Conservation (phyloP, 2,888 invertebrate species). For the Dermolepida albohirtum region DNA sequence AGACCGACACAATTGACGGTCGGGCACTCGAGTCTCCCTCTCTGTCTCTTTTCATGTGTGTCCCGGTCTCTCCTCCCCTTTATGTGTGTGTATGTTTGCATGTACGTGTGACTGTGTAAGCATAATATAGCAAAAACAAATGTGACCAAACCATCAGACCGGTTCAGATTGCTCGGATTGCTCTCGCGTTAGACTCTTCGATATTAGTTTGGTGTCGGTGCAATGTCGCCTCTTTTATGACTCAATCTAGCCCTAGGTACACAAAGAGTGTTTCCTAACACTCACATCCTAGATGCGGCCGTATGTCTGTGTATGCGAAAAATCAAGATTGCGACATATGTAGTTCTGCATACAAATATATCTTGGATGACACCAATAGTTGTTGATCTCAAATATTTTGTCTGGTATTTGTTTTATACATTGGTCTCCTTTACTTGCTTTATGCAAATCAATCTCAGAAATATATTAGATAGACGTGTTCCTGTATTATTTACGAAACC, state of each 20-base stretch:
- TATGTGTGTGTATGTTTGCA: too few species aligned
- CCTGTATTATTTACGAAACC: too few species aligned
- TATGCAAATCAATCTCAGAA: too few species aligned
- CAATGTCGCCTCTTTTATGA: constrained; percentile 49
- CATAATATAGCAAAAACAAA: constrained; percentile 61
- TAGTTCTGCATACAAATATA: constrained; percentile 37
- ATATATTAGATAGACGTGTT: too few species aligned
- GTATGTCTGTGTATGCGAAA: too few species aligned
- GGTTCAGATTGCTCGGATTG: constrained; percentile 56
- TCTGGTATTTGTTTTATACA: constrained; percentile 16
- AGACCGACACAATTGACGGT: too few species aligned
- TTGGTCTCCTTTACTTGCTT: neutral
- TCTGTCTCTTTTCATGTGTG: too few species aligned
- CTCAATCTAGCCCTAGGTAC: constrained; percentile 46
- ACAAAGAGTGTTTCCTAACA: constrained; percentile 21
- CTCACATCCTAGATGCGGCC: neutral
- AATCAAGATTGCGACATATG: constrained; percentile 18
- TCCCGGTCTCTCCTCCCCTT: too few species aligned
- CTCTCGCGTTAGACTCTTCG: constrained; percentile 34
- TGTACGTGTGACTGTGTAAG: constrained; percentile 56
- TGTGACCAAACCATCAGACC: constrained; percentile 54
- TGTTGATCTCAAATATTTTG: constrained; percentile 34
- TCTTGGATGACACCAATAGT: constrained; percentile 23
- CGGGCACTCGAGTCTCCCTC: too few species aligned
- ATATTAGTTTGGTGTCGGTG: constrained; percentile 56